Evolutionary conservation across 2,888 invertebrate species (phyloP), one percentile per base, ranked within the genome.

Genomic region (Cactoblastis cactorum): DNA sequence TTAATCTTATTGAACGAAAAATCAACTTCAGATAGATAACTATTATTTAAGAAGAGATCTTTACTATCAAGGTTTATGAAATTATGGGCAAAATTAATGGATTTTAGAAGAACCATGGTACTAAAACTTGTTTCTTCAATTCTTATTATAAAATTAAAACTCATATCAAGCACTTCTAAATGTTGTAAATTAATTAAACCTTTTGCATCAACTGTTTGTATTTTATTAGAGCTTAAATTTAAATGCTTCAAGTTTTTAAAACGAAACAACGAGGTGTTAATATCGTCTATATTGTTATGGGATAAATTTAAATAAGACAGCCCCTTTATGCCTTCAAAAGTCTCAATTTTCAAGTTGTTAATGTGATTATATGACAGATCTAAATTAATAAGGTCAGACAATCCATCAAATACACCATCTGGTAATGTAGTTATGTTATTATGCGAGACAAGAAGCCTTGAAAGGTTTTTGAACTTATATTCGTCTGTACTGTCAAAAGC

Each of bases 321-420:
- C 22, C 69, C 67, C 51, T 61, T 71, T 1, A 75, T 55, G 1
- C 83, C 83, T 56, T 81, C 82, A 52, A 83, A 83, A 14, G 75
- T 71, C 11, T 68, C 52, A 3, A 54, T 59, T 46, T 57, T 63
- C 32, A 84, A 49, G 0, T 39, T 34, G 19, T 68, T 61, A 6
- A 84, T 69, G 3, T 61, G 67, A 53, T 85, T 84, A 48, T 77
- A 52, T 1, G 82, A 80, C 3, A 85, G 53, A 58, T 83, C 78
- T 54, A 84, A 62, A 28, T 37, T 59, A 55, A 65, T 59, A 12
- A 84, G 56, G 32, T 71, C 53, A 12, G 56, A 52, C 2, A 78
- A 67, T 35, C 50, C 52, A 37, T 72, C 69, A 39, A 84, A 83
- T 12, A 66, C 49, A 2, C 65, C 64, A 11, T 77, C 74, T 2